These are phyloP conservation scores for Platygyra sinensis DNA, from an alignment of 64 coral and sea anemone genomes.

Conservation along the genomic window DNA sequence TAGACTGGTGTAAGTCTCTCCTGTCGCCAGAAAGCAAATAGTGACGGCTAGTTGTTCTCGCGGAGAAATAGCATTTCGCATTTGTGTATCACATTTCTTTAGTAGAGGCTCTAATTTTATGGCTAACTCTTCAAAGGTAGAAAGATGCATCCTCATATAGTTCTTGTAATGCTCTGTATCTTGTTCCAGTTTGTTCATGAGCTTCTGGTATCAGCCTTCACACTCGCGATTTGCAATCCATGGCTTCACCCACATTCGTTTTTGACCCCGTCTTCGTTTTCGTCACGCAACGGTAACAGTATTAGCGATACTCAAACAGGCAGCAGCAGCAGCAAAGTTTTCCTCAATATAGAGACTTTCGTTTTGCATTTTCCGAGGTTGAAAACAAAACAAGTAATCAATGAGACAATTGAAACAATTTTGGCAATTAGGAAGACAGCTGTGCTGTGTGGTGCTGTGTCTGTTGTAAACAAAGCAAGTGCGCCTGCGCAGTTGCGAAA, in stretches of 20 bases:
- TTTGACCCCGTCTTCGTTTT: too few species aligned
- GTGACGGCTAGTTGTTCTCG: conserved; percentile 7
- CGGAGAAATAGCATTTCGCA: conserved; percentile 24
- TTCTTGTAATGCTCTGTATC: background rate
- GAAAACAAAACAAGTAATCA: too few species aligned
- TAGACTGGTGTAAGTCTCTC: background rate
- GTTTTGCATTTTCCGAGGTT: too few species aligned
- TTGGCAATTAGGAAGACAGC: too few species aligned
- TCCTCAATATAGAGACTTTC: too few species aligned
- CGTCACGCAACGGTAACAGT: too few species aligned
- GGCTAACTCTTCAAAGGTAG: conserved; percentile 11
- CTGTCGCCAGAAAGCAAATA: conserved; percentile 13
- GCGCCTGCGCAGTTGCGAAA: too few species aligned
- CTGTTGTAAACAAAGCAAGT: too few species aligned
- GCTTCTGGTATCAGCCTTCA: background rate
- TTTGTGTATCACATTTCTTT: conserved; percentile 10
- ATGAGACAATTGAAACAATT: too few species aligned
- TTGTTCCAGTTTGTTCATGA: conserved; percentile 19
- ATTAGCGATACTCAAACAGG: too few species aligned
- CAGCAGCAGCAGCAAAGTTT: too few species aligned
- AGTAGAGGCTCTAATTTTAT: background rate
- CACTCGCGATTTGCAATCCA: conserved; percentile 13
- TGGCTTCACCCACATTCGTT: background rate
- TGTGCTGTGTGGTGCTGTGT: too few species aligned
- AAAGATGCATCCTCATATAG: conserved; percentile 18